These are phyloP conservation scores for Trichogramma pretiosum DNA, from an alignment of 1,140 invertebrate species.

Conservation along the genomic window DNA sequence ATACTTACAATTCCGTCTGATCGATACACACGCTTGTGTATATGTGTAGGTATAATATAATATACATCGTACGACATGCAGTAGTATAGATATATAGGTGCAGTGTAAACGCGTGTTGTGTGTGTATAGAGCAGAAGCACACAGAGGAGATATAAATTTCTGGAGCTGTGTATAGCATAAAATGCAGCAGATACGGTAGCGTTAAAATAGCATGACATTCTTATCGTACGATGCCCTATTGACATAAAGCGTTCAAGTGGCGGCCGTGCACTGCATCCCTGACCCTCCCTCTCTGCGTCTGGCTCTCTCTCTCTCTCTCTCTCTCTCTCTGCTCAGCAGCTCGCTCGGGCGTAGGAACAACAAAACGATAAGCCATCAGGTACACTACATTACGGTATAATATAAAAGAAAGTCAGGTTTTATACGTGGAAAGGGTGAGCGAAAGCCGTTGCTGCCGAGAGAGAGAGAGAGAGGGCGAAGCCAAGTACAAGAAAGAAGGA, in stretches of 20 bases:
- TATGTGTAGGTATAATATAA: background rate
- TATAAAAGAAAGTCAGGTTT: conserved; percentile 6
- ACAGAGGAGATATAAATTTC: no score
- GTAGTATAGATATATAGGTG: background rate
- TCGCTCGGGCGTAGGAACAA: background rate
- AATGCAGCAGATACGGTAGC: no score
- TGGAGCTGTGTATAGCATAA: no score
- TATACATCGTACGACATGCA: no score
- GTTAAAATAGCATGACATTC: no score
- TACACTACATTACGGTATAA: background rate
- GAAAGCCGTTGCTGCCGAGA: background rate
- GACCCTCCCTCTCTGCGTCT: no score
- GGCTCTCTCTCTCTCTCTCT: background rate
- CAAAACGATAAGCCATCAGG: conserved; percentile 6
- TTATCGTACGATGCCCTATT: no score
- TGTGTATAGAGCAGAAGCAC: no score
- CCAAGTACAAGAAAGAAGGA: no score
- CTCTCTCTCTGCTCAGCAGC: background rate
- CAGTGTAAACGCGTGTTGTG: conserved; percentile 5
- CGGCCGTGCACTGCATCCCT: no score
- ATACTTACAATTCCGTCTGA: no score
- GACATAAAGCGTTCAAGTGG: no score
- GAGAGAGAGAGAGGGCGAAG: background rate
- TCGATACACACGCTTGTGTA: background rate
- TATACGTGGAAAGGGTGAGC: background rate